Evolutionary conservation across 2,888 invertebrate species (phyloP).

Genomic region (Seladonia tumulorum): DNA sequence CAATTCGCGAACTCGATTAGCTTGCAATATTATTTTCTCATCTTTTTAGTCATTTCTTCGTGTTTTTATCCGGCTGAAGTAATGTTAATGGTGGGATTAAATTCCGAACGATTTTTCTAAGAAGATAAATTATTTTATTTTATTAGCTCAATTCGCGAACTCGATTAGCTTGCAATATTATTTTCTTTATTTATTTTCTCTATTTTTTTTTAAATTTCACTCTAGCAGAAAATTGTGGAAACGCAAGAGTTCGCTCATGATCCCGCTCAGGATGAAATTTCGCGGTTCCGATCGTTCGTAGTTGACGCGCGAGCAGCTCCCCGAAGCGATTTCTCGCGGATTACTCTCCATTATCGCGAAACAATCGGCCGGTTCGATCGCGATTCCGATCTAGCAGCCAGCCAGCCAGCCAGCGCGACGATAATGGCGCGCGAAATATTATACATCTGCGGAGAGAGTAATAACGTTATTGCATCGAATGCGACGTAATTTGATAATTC

Average conservation of each 20-base stretch:
- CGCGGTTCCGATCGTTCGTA: not conserved
- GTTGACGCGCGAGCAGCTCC: not conserved
- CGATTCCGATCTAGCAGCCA: constrained; percentile 36
- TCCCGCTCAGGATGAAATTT: not conserved
- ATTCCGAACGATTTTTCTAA: too few relatives aligned
- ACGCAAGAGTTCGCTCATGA: not conserved
- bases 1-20: too few relatives aligned
- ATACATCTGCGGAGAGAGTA: constrained; percentile 51
- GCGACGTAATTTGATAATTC: constrained; percentile 68
- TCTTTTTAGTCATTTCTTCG: too few relatives aligned
- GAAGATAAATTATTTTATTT: too few relatives aligned
- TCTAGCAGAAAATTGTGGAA: not conserved
- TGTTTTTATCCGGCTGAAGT: too few relatives aligned
- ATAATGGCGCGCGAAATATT: constrained; percentile 32
- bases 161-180: too few relatives aligned
- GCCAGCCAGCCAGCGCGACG: not conserved
- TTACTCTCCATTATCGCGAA: constrained; percentile 43
- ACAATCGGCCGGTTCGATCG: constrained; percentile 31
- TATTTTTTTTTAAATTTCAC: not conserved
- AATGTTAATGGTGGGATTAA: too few relatives aligned
- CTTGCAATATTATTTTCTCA: too few relatives aligned
- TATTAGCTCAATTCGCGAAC: too few relatives aligned
- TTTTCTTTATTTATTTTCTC: too few relatives aligned
- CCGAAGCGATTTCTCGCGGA: not conserved
- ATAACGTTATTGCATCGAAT: constrained; percentile 65